Percentiles rank a stretch among this genome's conserved stretches.
These are phyloP conservation scores for Chaetops frenatus DNA, from an alignment of 2,113 vertebrate genomes.

Conservation along the genomic window DNA sequence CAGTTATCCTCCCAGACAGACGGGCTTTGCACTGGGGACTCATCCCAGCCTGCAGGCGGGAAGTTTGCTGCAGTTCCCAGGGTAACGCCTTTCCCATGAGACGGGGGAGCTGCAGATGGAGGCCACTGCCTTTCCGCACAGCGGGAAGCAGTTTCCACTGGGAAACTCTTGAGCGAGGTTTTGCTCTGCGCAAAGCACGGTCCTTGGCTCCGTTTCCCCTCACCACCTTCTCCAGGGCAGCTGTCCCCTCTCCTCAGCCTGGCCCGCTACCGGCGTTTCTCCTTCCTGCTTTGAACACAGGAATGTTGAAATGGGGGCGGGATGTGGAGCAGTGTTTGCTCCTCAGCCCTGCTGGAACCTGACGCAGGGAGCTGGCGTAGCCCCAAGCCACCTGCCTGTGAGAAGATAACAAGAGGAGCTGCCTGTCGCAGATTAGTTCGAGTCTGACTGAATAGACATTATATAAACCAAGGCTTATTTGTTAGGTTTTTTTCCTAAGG, in stretches of 20 bases:
- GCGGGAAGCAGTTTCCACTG: background rate
- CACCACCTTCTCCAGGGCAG: background rate
- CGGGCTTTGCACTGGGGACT: background rate
- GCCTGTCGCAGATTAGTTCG: background rate
- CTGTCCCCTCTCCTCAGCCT: background rate
- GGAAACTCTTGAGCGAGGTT: background rate
- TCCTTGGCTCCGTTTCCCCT: background rate
- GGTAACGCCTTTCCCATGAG: background rate
- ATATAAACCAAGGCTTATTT: background rate
- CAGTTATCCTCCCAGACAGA: background rate
- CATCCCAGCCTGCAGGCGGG: background rate
- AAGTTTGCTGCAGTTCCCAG: background rate
- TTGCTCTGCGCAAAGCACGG: accelerated
- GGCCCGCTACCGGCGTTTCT: background rate
- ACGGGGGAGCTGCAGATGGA: background rate
- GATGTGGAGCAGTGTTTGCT: background rate
- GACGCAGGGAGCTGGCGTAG: background rate
- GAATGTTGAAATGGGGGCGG: background rate
- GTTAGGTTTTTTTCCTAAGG: background rate
- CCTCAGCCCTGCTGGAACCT: background rate
- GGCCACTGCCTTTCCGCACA: background rate
- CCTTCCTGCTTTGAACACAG: background rate
- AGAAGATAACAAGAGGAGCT: constrained; percentile 30
- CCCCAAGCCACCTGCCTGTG: background rate
- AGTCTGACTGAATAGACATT: background rate